Conservation (phyloP, 2,888 invertebrate genomes). For the Capitulum mitella region DNA sequence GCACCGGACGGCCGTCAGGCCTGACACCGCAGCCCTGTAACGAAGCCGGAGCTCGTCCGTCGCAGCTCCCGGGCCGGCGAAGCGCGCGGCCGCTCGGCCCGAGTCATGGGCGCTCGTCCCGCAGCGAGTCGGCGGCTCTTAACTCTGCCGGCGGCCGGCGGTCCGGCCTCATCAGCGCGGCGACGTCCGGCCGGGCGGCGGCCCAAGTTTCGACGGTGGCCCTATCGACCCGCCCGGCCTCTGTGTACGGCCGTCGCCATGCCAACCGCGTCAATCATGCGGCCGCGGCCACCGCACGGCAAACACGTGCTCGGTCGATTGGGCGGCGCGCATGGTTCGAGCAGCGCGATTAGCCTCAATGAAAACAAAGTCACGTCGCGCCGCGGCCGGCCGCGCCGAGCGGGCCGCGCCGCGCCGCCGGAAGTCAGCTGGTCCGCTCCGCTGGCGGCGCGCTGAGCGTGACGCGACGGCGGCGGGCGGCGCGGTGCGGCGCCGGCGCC, state of each 20-base stretch:
- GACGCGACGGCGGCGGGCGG: too few species aligned
- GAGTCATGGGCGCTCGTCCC: not conserved
- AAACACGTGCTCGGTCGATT: not conserved
- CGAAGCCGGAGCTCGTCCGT: too few species aligned
- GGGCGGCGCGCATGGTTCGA: not conserved
- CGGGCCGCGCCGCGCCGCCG: too few species aligned
- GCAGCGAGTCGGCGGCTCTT: not conserved
- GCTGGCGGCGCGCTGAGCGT: too few species aligned
- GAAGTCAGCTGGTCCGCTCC: too few species aligned
- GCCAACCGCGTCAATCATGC: not conserved
- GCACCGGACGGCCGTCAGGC: too few species aligned
- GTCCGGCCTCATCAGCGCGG: not conserved
- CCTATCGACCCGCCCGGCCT: not conserved
- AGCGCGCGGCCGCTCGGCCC: not conserved
- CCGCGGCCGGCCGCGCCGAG: too few species aligned
- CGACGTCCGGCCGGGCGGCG: too few species aligned
- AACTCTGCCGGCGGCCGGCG: not conserved
- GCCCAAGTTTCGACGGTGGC: not conserved
- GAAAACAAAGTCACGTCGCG: not conserved
- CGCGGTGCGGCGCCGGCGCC: not conserved
- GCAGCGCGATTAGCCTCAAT: not conserved
- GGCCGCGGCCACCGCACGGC: not conserved
- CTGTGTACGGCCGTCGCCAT: slow-evolving; percentile 1
- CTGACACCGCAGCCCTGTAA: too few species aligned
- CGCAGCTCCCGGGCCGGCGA: not conserved